A percentile compares a stretch with the other conserved stretches of the same genome.
Evolutionary conservation across 2,113 vertebrate species (phyloP).

Genomic region (Oceanodroma tethys): DNA sequence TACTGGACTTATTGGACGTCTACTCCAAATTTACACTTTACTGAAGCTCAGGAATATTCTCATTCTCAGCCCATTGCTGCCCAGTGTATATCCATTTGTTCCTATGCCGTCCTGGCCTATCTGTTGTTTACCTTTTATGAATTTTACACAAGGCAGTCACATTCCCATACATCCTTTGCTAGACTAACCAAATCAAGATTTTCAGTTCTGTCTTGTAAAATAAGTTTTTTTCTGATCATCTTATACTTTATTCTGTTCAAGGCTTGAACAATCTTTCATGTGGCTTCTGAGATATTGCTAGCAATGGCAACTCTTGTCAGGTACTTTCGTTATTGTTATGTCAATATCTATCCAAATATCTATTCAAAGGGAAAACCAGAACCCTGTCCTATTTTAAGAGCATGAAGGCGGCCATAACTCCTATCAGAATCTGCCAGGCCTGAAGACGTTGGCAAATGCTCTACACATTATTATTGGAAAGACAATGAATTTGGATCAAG

Average conservation of each 20-base stretch:
- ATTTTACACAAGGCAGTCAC: neutral
- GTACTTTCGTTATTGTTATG: neutral
- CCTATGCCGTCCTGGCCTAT: neutral
- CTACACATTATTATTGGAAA: neutral
- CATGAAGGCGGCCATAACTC: neutral
- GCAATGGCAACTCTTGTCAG: neutral
- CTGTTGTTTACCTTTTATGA: neutral
- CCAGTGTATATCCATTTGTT: neutral
- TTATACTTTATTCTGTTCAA: neutral
- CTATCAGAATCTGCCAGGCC: neutral
- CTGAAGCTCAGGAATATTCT: neutral
- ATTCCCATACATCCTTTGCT: neutral
- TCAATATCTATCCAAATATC: neutral
- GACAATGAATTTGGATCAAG: neutral
- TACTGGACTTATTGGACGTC: neutral
- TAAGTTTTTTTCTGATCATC: neutral
- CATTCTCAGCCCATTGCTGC: neutral
- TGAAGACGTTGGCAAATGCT: neutral
- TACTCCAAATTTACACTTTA: neutral
- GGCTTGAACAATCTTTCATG: neutral
- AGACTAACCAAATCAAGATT: neutral
- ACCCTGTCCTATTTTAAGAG: neutral
- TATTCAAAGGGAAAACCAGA: neutral
- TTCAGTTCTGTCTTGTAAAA: neutral
- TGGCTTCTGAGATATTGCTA: neutral